Conservation (phyloP, 92 coral and sea anemone genomes). For the Palythoa heliodiscus region DNA sequence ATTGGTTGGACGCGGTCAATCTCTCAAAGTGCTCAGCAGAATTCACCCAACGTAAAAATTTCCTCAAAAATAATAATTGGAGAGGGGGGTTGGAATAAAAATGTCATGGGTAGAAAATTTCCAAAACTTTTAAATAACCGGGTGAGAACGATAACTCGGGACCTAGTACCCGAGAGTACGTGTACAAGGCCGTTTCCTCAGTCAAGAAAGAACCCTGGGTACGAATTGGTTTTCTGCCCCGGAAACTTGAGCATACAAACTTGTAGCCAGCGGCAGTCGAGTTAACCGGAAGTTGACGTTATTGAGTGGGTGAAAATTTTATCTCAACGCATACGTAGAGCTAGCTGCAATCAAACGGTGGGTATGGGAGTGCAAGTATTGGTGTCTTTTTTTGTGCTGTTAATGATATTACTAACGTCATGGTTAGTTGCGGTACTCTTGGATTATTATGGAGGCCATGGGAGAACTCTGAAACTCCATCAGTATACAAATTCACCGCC, state of each 20-base stretch:
- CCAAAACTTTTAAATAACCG: no score
- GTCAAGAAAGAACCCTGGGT: no score
- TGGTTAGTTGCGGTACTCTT: constrained; percentile 85
- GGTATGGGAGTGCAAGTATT: constrained; percentile 63
- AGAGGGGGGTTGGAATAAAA: no score
- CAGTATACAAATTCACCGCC: constrained; percentile 72
- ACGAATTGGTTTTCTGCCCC: no score
- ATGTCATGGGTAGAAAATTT: no score
- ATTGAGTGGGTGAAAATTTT: not conserved
- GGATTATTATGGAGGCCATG: constrained; percentile 88
- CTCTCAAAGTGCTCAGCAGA: no score
- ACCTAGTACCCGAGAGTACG: no score
- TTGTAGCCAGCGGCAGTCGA: not conserved
- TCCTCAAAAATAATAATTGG: no score
- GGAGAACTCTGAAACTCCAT: constrained; percentile 67
- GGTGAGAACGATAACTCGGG: no score
- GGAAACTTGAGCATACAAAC: not conserved
- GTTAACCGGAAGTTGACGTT: not conserved
- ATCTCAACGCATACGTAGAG: not conserved
- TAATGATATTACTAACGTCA: constrained; percentile 71
- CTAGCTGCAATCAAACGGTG: constrained; percentile 44
- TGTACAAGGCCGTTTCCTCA: no score
- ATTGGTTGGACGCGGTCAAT: no score
- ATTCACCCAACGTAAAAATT: no score
- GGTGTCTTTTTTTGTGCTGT: constrained; percentile 64